Evolutionary conservation across 2,888 invertebrate species (phyloP).

Genomic region (Drosophila parthenogenetica): DNA sequence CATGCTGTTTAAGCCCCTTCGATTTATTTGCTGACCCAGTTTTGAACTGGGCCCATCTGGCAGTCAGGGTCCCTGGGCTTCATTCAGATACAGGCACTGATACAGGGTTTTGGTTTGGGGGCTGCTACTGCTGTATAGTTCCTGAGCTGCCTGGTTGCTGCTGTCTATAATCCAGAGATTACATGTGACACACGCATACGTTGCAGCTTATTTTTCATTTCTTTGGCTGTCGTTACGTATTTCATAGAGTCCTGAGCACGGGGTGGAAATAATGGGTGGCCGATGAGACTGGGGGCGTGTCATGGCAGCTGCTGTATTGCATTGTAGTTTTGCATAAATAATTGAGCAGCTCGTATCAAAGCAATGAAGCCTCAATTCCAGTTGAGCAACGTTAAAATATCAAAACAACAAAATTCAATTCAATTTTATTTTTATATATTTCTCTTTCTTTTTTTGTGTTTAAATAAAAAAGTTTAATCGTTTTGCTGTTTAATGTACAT

Average conservation of each 20-base stretch:
- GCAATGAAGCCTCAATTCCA: slow-evolving; percentile 26
- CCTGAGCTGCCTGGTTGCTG: slow-evolving; percentile 42
- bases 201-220: slow-evolving; percentile 81
- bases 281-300: slow-evolving; percentile 1
- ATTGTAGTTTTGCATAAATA: slow-evolving; percentile 72
- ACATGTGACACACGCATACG: slow-evolving; percentile 79
- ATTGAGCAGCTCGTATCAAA: slow-evolving; percentile 51
- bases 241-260: slow-evolving; percentile 30
- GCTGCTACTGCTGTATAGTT: slow-evolving; percentile 11
- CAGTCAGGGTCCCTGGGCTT: slow-evolving; percentile 12
- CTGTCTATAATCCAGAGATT: slow-evolving; percentile 78
- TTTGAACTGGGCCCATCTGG: slow-evolving; percentile 49
- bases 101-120: slow-evolving; percentile 3
- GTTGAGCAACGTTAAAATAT: slow-evolving; percentile 19
- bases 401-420: slow-evolving; percentile 35
- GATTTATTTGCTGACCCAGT: slow-evolving; percentile 78
- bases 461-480: slow-evolving; percentile 69
- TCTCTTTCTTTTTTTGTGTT: slow-evolving; percentile 18
- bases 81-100: not conserved
- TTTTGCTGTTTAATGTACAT: slow-evolving; percentile 59
- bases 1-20: slow-evolving; percentile 62
- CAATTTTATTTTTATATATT: not conserved
- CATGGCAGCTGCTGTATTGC: slow-evolving; percentile 49
- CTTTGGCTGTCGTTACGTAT: slow-evolving; percentile 67
- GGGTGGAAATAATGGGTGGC: not conserved